These are phyloP conservation scores for Leptinotarsa peninsularis DNA, from an alignment of 2,888 invertebrate species.

Conservation along the genomic window DNA sequence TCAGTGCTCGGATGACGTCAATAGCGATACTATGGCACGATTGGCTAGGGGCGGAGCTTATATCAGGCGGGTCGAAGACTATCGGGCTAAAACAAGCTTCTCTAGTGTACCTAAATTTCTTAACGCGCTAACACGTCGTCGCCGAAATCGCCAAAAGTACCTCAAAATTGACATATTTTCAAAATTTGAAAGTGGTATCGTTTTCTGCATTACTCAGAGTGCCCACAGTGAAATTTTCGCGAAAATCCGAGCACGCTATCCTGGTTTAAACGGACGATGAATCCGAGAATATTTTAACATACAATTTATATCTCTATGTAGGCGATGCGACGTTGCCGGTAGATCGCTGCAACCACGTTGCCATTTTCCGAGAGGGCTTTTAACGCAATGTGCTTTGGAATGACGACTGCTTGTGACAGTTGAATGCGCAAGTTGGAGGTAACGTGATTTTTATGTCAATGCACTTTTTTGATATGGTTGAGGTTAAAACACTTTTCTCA, in stretches of 20 bases:
- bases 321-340: conserved; percentile 61
- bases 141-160: conserved; percentile 48
- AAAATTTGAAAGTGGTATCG: conserved; percentile 51
- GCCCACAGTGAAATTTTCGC: conserved; percentile 54
- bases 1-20: conserved; percentile 58
- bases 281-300: conserved; percentile 61
- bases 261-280: conserved; percentile 51
- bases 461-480: conserved; percentile 48
- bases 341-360: conserved; percentile 48
- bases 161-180: conserved; percentile 49
- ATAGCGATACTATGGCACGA: conserved; percentile 51
- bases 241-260: conserved; percentile 52
- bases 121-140: conserved; percentile 55
- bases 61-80: conserved; percentile 61
- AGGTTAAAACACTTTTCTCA: conserved; percentile 9
- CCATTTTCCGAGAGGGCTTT: conserved; percentile 51
- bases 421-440: conserved; percentile 61
- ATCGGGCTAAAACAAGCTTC: conserved; percentile 55
- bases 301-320: conserved; percentile 61
- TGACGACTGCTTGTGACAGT: conserved; percentile 58
- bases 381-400: conserved; percentile 54
- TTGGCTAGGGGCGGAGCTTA: conserved; percentile 61
- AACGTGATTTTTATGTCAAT: conserved; percentile 60
- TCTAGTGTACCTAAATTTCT: conserved; percentile 56
- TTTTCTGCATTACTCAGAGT: conserved; percentile 30